Conservation (phyloP, 2,797 vertebrate genomes). For the Enteromius argenteus region DNA sequence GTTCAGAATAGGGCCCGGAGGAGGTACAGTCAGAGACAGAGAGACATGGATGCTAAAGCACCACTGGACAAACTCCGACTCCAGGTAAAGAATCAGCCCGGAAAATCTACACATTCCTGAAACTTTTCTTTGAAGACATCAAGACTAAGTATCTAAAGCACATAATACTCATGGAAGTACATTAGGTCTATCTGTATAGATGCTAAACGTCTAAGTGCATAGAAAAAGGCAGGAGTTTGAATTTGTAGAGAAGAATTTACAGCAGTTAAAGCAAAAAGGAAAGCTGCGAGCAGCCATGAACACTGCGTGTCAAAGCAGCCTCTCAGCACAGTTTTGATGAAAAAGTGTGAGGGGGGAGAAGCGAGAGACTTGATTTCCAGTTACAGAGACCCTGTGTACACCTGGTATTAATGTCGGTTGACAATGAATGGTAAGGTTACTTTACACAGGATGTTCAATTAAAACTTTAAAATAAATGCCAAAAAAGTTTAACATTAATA, state of each 20-base stretch:
- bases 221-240: slow-evolving; percentile 22
- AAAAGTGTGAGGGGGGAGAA: neutral
- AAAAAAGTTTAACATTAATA: too few relatives aligned
- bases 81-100: slow-evolving; percentile 24
- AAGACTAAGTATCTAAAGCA: neutral
- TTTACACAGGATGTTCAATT: neutral
- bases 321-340: neutral
- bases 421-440: neutral
- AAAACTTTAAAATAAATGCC: neutral
- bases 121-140: slow-evolving; percentile 26
- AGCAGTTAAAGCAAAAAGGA: slow-evolving; percentile 28
- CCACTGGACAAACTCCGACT: slow-evolving; percentile 35
- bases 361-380: neutral
- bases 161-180: slow-evolving; percentile 5
- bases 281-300: neutral
- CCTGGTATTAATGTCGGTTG: slow-evolving; percentile 13
- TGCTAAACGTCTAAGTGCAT: neutral
- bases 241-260: slow-evolving; percentile 7
- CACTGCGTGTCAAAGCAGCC: neutral
- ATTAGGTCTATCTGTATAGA: slow-evolving; percentile 16
- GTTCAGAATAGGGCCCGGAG: slow-evolving; percentile 53
- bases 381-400: slow-evolving; percentile 2
- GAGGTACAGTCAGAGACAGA: slow-evolving; percentile 33
- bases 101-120: slow-evolving; percentile 13
- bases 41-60: slow-evolving; percentile 19